Conservation (phyloP, 1,140 invertebrate genomes). For the Cyphomyrmex costatus region DNA sequence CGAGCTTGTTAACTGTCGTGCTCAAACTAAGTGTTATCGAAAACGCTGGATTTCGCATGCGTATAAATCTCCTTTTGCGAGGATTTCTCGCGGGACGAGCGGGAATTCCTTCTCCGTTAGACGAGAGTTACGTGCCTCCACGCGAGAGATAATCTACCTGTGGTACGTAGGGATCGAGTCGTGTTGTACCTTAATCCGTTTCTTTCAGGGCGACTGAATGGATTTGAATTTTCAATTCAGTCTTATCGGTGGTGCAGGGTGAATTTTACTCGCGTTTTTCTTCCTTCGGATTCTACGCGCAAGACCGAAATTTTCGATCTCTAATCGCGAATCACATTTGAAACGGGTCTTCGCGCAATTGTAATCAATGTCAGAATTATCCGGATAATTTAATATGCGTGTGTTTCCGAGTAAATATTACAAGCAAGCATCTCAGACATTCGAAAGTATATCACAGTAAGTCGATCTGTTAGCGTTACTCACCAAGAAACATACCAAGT, state of each 20-base stretch:
- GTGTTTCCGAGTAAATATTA: background rate
- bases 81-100: slow-evolving; percentile 40
- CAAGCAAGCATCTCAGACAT: background rate
- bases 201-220: slow-evolving; percentile 40
- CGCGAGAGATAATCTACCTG: slow-evolving; percentile 37
- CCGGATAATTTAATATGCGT: background rate
- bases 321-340: slow-evolving; percentile 11
- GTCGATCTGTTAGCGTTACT: too few species aligned
- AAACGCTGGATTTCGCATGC: slow-evolving; percentile 12
- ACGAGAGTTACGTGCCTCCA: background rate
- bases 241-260: slow-evolving; percentile 1
- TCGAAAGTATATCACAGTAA: background rate
- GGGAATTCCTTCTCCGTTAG: slow-evolving; percentile 18
- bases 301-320: background rate
- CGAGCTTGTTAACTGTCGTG: slow-evolving; percentile 29
- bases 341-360: background rate
- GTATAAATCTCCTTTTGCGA: slow-evolving; percentile 41
- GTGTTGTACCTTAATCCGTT: slow-evolving; percentile 46
- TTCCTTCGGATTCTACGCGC: background rate
- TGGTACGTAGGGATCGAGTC: slow-evolving; percentile 14
- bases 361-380: background rate
- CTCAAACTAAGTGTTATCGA: background rate
- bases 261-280: slow-evolving; percentile 34
- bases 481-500: too few species aligned
- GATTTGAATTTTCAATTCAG: slow-evolving; percentile 61